These are phyloP conservation scores for Myotis myotis DNA, from an alignment of 2,797 vertebrate species.

Conservation along the genomic window DNA sequence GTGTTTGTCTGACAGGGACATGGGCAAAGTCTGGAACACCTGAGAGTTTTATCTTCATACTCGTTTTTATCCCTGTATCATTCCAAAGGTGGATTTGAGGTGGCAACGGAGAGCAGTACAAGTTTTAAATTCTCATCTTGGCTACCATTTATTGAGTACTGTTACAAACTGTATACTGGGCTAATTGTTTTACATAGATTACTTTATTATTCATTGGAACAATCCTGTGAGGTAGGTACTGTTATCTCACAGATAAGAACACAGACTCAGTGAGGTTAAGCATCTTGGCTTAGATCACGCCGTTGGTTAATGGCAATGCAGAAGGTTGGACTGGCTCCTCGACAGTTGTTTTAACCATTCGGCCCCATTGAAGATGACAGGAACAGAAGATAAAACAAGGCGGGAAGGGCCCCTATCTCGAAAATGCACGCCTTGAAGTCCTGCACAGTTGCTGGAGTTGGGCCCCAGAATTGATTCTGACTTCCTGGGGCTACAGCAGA, in stretches of 20 bases:
- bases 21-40: background rate
- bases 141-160: background rate
- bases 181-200: background rate
- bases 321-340: background rate
- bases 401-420: background rate
- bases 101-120: background rate
- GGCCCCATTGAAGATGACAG: background rate
- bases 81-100: background rate
- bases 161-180: background rate
- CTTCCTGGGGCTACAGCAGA: background rate
- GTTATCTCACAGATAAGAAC: background rate
- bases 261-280: background rate
- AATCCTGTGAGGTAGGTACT: background rate
- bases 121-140: background rate
- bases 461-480: background rate
- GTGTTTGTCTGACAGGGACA: background rate
- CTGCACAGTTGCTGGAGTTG: background rate
- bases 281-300: background rate
- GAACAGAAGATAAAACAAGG: background rate
- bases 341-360: background rate
- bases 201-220: background rate
- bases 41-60: background rate
- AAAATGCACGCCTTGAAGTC: background rate
- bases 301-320: background rate
- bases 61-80: background rate